Percentiles rank a stretch among this genome's conserved stretches.
Evolutionary conservation across 2,113 vertebrate species (phyloP).

Genomic region (Gadus macrocephalus): DNA sequence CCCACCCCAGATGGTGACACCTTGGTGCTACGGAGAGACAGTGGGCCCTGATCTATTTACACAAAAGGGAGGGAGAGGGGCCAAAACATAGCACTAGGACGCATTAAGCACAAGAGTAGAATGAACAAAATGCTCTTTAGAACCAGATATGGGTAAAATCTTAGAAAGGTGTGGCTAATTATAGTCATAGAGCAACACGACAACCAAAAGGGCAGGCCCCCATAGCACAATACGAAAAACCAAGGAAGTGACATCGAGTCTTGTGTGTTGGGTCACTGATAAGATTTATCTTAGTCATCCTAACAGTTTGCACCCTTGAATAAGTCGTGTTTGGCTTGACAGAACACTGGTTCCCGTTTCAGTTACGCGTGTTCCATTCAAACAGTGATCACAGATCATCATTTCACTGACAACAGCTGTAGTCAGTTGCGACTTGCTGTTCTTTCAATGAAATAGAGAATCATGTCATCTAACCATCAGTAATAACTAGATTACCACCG

Average conservation of each 20-base stretch:
- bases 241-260: slow-evolving; percentile 41
- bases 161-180: slow-evolving; percentile 47
- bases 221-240: slow-evolving; percentile 23
- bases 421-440: no score
- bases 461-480: no score
- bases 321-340: no score
- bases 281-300: no score
- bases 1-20: slow-evolving; percentile 40
- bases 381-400: no score
- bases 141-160: slow-evolving; percentile 32
- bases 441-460: no score
- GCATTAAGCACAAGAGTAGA: not conserved
- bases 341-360: no score
- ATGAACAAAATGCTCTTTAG: slow-evolving; percentile 34
- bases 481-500: not conserved
- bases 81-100: no score
- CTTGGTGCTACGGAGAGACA: slow-evolving; percentile 38
- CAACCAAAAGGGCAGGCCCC: slow-evolving; percentile 30
- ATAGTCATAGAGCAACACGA: slow-evolving; percentile 55
- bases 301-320: no score
- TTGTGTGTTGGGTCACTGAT: no score
- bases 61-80: slow-evolving; percentile 3
- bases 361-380: no score
- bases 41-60: slow-evolving; percentile 14
- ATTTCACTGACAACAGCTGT: no score